Percentiles rank a stretch among this genome's conserved stretches.
Conservation (phyloP, 2,888 invertebrate genomes). For the Rhodophaea formosa region DNA sequence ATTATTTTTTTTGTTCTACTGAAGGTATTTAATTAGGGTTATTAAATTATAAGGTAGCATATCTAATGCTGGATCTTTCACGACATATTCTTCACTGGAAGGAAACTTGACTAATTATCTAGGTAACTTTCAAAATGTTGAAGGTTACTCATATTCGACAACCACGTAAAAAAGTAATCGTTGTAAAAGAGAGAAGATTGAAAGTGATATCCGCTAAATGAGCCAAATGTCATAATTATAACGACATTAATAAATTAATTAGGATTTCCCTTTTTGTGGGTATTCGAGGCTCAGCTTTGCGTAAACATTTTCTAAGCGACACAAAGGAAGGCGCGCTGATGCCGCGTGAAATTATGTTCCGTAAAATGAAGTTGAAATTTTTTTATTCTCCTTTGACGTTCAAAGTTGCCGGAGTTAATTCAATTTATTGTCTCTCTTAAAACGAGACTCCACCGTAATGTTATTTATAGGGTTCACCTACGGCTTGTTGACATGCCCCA, state of each 20-base stretch:
- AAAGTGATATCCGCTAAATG: conserved; percentile 58
- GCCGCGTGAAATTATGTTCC: conserved; percentile 69
- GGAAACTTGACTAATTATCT: too few species aligned
- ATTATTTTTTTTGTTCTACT: too few species aligned
- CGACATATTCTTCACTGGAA: too few species aligned
- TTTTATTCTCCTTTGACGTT: conserved; percentile 70
- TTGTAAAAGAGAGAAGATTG: conserved; percentile 32
- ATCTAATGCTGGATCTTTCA: too few species aligned
- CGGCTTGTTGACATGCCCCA: conserved; percentile 67
- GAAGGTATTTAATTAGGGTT: too few species aligned
- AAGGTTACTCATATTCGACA: too few species aligned
- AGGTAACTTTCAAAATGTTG: too few species aligned
- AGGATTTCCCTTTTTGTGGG: conserved; percentile 53
- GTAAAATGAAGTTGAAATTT: conserved; percentile 65
- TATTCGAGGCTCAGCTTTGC: conserved; percentile 54
- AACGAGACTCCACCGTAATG: conserved; percentile 70
- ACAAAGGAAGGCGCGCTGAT: conserved; percentile 58
- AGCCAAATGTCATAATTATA: conserved; percentile 62
- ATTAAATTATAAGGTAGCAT: background rate
- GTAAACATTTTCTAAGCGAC: conserved; percentile 66
- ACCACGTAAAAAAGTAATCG: background rate
- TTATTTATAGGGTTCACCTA: conserved; percentile 75
- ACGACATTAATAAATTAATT: conserved; percentile 72
- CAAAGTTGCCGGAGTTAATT: conserved; percentile 73
- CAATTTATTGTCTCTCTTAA: conserved; percentile 77